Conservation (phyloP, 1,140 invertebrate genomes). For the Trichomalopsis sarcophagae region DNA sequence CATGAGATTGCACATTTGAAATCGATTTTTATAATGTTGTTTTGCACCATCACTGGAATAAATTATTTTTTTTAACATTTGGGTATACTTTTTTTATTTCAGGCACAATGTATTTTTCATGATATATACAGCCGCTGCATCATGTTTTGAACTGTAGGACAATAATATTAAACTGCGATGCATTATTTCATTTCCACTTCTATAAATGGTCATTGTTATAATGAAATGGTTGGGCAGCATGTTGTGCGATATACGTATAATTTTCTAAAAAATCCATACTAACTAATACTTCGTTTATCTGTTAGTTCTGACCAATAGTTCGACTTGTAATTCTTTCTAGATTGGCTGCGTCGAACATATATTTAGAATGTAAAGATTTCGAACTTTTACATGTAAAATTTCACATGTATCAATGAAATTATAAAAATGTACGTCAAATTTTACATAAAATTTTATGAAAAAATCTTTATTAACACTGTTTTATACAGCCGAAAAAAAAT, state of each 20-base stretch:
- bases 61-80: constrained; percentile 41
- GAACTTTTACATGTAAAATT: too few species aligned
- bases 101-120: background rate
- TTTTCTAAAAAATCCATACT: constrained; percentile 64
- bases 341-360: too few species aligned
- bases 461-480: too few species aligned
- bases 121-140: constrained; percentile 40
- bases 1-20: constrained; percentile 61
- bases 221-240: constrained; percentile 62
- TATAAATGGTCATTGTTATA: constrained; percentile 61
- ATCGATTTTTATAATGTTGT: constrained; percentile 64
- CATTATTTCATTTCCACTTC: constrained; percentile 31
- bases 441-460: too few species aligned
- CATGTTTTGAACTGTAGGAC: constrained; percentile 27
- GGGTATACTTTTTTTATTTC: background rate
- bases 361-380: too few species aligned
- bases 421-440: too few species aligned
- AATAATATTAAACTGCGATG: constrained; percentile 39
- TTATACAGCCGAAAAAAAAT: too few species aligned
- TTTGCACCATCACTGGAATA: constrained; percentile 56
- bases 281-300: constrained; percentile 52
- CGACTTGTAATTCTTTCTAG: too few species aligned
- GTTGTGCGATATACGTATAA: constrained; percentile 62
- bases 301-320: constrained; percentile 50
- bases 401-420: too few species aligned